Conservation (phyloP, 2,888 invertebrate genomes). For the Protonemura montana region DNA sequence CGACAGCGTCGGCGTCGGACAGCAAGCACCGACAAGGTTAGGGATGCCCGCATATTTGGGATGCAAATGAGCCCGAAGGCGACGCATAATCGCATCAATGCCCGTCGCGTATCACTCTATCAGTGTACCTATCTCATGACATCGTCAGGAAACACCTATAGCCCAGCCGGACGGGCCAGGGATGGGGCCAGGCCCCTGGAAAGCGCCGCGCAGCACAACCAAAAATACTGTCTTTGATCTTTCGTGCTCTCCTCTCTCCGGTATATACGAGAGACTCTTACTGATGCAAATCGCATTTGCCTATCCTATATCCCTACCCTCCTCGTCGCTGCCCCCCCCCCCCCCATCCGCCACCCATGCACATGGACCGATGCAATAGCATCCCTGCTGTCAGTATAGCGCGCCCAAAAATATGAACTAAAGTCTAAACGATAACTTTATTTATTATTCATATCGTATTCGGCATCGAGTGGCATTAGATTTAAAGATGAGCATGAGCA, state of each 20-base stretch:
- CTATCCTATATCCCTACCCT: slow-evolving; percentile 58
- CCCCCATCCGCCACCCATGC: not conserved
- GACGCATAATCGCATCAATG: slow-evolving; percentile 16
- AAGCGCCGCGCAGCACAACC: not conserved
- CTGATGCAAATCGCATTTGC: slow-evolving; percentile 64
- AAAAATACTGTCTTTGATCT: slow-evolving; percentile 58
- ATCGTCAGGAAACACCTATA: not conserved
- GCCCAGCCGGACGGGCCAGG: not conserved
- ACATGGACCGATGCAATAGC: not conserved
- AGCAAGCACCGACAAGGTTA: too few species aligned
- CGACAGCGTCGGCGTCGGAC: too few species aligned
- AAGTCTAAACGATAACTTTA: slow-evolving; percentile 64
- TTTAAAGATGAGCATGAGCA: slow-evolving; percentile 48
- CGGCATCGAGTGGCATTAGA: slow-evolving; percentile 48
- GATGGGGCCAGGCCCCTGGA: not conserved
- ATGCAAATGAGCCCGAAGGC: slow-evolving; percentile 26
- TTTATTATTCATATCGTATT: slow-evolving; percentile 67
- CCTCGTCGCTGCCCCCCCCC: slow-evolving; percentile 24
- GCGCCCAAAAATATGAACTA: slow-evolving; percentile 67
- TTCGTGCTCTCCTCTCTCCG: slow-evolving; percentile 56
- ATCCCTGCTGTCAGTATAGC: not conserved
- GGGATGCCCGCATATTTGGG: not conserved
- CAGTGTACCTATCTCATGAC: slow-evolving; percentile 2
- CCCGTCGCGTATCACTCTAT: not conserved
- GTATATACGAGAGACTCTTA: slow-evolving; percentile 58